Base-by-base conservation (phyloP, 2,113 vertebrate genomes). In the Notothenia rossii region DNA sequence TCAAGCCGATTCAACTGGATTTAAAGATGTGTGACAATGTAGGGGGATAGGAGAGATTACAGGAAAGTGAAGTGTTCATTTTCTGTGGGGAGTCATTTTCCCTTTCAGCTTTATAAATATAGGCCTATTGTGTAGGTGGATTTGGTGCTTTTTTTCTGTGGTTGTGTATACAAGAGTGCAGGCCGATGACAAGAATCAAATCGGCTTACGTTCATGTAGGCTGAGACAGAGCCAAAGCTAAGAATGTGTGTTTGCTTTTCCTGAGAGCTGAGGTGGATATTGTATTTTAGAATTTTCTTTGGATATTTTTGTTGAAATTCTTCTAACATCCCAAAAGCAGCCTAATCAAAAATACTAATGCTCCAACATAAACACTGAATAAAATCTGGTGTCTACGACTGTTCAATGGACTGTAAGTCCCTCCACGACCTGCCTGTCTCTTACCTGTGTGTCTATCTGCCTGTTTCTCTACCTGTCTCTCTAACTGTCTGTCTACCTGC, bases 151-250 rank as follows among this genome's bases (percentile, higher is more conserved):
- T 79, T 12, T 63, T 40, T 79, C 67, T 50, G 56, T 43, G n/a
- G 40, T 13, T 53, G 11, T 59, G 59, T 67, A 5, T 56, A 55
- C 60, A 73, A 54, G 79, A 81, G 75, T 83, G 82, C 66, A 61
- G 50, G 43, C 58, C 11, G 36, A 40, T 89, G 73, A 86, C 72
- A 77, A 18, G n/a, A 69, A 55, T 29, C 25, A 77, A 79, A 85
- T 80, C 69, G 20, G 11, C 71, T 62, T 59, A 56, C 1, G 2
- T 48, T 56, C 55, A 40, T 62, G 45, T 43, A 62, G 20, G 53
- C 61, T n/a, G 60, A 88, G 43, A 63, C n/a, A 17, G 12, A 77
- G 17, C 11, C 36, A 40, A 17, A 81, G 29, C 29, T 75, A 14
- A 46, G 54, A 60, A 17, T 17, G 9, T 5, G 64, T 65, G 64